Conservation (phyloP, 2,113 vertebrate species). For the Odocoileus virginianus region DNA sequence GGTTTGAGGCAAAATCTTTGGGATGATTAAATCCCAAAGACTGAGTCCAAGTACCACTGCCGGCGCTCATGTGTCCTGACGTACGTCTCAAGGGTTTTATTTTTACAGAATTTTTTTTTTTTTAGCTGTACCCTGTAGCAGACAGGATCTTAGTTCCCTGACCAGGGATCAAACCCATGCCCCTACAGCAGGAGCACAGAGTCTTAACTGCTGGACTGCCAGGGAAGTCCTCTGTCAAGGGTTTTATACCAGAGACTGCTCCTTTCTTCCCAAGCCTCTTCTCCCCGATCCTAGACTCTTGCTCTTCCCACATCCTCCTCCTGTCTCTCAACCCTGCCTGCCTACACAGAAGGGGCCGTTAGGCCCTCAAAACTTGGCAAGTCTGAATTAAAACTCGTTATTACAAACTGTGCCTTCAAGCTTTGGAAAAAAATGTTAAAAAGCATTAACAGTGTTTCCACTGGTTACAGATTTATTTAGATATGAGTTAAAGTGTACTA, state of each 20-base stretch:
- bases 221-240: not conserved
- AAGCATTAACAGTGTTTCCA: not conserved
- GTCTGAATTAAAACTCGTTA: not conserved
- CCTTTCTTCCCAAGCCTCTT: not conserved
- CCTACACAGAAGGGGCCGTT: not conserved
- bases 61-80: not conserved
- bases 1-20: not conserved
- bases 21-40: not conserved
- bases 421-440: not conserved
- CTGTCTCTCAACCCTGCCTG: not conserved
- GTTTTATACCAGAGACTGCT: too few species aligned
- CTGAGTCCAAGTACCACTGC: not conserved
- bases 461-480: not conserved
- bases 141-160: not conserved
- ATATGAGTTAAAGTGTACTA: not conserved
- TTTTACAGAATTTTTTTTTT: not conserved
- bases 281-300: not conserved
- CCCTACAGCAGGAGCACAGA: not conserved
- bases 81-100: not conserved
- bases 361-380: not conserved
- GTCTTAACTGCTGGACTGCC: not conserved
- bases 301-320: not conserved
- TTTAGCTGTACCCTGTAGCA: not conserved
- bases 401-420: fast-evolving
- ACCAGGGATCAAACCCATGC: not conserved